phyloP scores from a whole-genome alignment of 1,140 invertebrate species.

The Rhyzopertha dominica region DNA sequence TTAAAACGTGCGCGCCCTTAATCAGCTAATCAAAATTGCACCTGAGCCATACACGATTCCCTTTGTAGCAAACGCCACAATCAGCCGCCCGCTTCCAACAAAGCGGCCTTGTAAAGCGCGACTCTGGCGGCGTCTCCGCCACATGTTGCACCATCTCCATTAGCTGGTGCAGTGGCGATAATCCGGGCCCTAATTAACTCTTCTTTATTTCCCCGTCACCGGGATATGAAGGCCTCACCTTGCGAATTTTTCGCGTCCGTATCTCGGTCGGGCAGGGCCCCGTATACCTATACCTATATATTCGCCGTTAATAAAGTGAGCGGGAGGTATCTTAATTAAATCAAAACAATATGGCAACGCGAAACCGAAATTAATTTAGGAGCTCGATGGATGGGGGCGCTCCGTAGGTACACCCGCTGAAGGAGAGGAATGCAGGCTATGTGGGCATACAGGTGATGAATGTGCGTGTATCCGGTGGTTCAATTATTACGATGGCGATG shows the following conservation, averaged over 20 bases:
- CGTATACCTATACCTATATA: too few relatives aligned
- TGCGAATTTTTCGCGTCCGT: background rate
- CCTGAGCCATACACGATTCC: too few relatives aligned
- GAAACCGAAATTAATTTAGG: conserved; percentile 38
- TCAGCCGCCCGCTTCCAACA: too few relatives aligned
- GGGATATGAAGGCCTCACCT: background rate
- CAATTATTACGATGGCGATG: too few relatives aligned
- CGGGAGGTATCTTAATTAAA: conserved; percentile 40
- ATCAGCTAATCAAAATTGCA: too few relatives aligned
- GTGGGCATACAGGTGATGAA: background rate
- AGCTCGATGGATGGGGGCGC: conserved; percentile 10
- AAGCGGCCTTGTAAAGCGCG: too few relatives aligned
- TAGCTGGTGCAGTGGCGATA: too few relatives aligned
- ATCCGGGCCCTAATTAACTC: background rate
- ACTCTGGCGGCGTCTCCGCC: too few relatives aligned
- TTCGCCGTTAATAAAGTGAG: conserved; percentile 33
- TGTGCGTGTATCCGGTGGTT: too few relatives aligned
- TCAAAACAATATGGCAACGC: conserved; percentile 40
- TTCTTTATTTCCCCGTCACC: conserved; percentile 5
- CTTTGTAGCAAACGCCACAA: too few relatives aligned
- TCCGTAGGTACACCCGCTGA: conserved; percentile 3
- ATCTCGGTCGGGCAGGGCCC: conserved; percentile 6
- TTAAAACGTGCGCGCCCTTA: too few relatives aligned
- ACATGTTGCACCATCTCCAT: too few relatives aligned
- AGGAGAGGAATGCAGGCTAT: background rate